phyloP scores from a whole-genome alignment of 2,888 invertebrate species.

The Melanostoma mellinum region DNA sequence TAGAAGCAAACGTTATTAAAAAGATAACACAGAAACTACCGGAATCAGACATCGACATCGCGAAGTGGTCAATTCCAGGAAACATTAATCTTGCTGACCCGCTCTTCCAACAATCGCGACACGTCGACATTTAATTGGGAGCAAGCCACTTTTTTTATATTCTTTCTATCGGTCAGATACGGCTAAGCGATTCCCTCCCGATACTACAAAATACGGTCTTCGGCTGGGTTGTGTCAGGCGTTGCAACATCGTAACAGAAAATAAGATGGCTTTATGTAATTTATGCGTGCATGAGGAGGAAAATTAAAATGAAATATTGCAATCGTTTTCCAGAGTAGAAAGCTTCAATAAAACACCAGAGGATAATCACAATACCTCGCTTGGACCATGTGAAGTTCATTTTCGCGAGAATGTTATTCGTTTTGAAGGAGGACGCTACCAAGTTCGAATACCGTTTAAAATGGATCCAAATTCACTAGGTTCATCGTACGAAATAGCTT shows the following conservation, averaged over 20 bases:
- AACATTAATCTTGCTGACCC: constrained; percentile 5
- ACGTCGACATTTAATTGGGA: not conserved
- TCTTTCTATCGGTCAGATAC: not conserved
- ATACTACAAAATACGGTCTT: constrained; percentile 1
- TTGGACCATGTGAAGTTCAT: not conserved
- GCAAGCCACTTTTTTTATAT: constrained; percentile 1
- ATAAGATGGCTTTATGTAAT: not conserved
- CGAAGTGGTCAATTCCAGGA: not conserved
- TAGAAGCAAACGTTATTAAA: not conserved
- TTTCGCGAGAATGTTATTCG: constrained; percentile 1
- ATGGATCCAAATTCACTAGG: not conserved
- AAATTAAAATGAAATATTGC: not conserved
- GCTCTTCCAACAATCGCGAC: not conserved
- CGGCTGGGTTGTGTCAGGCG: constrained; percentile 6
- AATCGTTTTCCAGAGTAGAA: constrained; percentile 1
- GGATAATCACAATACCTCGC: too few species aligned
- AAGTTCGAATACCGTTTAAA: constrained; percentile 11
- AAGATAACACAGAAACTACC: not conserved
- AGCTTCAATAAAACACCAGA: too few species aligned
- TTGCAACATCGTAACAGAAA: not conserved
- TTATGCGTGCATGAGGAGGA: not conserved
- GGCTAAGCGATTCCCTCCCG: not conserved
- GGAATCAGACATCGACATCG: not conserved
- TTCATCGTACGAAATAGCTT: not conserved
- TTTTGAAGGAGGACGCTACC: not conserved